Percentiles rank a stretch among this genome's conserved stretches.
Conservation (phyloP, 1,140 invertebrate genomes). For the Hypothenemus hampei region DNA sequence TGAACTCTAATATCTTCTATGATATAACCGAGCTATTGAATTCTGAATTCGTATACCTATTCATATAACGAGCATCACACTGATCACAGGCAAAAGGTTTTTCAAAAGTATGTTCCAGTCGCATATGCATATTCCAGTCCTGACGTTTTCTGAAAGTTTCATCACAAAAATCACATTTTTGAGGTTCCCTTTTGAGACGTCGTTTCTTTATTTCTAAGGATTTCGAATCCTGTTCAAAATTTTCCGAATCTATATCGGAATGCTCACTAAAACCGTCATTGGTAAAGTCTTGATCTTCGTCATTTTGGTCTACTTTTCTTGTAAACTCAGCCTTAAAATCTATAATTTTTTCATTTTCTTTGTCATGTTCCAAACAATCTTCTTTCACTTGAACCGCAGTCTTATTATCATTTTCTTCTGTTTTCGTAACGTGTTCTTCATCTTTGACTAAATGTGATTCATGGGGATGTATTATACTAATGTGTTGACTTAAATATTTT, state of each 20-base stretch:
- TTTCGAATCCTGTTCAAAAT: too few relatives aligned
- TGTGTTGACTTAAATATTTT: constrained; percentile 21
- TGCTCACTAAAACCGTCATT: too few relatives aligned
- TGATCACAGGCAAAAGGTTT: constrained; percentile 24
- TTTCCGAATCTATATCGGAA: too few relatives aligned
- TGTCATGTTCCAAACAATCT: too few relatives aligned
- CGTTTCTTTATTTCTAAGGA: constrained; percentile 7
- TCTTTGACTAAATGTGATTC: too few relatives aligned
- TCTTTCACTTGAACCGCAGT: too few relatives aligned
- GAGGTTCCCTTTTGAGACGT: constrained; percentile 8
- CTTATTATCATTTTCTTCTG: background rate
- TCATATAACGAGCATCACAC: constrained; percentile 16
- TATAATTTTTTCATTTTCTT: too few relatives aligned
- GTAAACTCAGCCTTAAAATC: too few relatives aligned
- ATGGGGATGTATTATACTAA: constrained; percentile 17
- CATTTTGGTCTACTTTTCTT: too few relatives aligned
- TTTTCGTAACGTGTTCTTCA: background rate
- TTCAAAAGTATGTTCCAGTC: constrained; percentile 7
- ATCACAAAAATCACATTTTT: constrained; percentile 15
- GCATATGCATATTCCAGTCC: constrained; percentile 10
- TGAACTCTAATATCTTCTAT: too few relatives aligned
- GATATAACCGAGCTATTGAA: background rate
- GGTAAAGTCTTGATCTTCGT: too few relatives aligned
- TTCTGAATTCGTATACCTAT: constrained; percentile 1
- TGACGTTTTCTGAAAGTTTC: constrained; percentile 5